These are phyloP conservation scores for Eulacestoma nigropectus DNA, from an alignment of 2,113 vertebrate species.

Conservation along the genomic window DNA sequence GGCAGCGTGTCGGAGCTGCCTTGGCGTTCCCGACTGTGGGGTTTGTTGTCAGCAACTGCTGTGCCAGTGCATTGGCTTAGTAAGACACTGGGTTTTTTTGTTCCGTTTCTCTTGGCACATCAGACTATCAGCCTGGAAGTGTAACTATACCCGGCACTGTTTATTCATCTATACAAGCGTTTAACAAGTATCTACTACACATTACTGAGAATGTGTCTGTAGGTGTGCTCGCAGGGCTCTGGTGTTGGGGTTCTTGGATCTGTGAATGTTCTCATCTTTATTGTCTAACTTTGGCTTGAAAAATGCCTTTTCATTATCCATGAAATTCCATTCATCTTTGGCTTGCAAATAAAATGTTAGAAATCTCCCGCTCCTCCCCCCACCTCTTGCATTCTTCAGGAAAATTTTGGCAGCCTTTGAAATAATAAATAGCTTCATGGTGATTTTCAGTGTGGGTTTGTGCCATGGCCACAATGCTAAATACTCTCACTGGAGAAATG, in stretches of 20 bases:
- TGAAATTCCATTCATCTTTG: background rate
- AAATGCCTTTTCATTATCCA: background rate
- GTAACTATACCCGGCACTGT: background rate
- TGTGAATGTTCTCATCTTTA: background rate
- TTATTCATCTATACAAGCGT: background rate
- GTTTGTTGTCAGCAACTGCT: background rate
- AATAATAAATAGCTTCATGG: background rate
- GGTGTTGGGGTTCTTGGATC: background rate
- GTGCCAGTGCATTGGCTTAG: background rate
- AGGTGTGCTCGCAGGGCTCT: background rate
- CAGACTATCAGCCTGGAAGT: background rate
- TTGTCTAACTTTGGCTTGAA: background rate
- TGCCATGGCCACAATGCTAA: background rate
- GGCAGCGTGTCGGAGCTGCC: background rate
- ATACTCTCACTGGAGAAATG: background rate
- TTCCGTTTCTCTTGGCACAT: background rate
- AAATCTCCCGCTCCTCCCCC: background rate
- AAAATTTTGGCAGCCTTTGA: background rate
- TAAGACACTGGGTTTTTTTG: background rate
- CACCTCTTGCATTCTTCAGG: background rate
- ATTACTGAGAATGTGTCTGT: rapidly evolving
- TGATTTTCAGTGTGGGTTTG: background rate
- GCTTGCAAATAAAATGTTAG: background rate
- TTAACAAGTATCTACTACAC: background rate
- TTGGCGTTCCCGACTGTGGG: background rate